Conservation (phyloP, 2,113 vertebrate genomes). For the Hemichromis elongatus region DNA sequence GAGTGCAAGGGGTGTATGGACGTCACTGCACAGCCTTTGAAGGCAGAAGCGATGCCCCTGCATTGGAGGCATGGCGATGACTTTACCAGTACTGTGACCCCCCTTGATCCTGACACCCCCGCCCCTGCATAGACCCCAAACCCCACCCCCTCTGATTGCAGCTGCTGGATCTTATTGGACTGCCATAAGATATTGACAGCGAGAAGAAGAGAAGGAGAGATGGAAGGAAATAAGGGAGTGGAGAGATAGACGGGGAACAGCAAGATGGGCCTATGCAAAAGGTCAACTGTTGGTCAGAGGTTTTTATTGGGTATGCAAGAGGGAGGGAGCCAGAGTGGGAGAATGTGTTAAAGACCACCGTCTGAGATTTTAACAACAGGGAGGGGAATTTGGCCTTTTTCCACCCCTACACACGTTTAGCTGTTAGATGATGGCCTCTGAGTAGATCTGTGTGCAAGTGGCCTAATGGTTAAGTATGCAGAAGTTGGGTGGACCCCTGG, state of each 20-base stretch:
- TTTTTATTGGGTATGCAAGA: conserved; percentile 73
- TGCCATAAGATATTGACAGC: background rate
- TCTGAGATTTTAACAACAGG: conserved; percentile 75
- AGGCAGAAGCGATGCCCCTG: conserved; percentile 66
- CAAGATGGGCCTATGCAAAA: conserved; percentile 46
- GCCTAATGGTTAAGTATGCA: background rate
- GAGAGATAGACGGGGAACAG: background rate
- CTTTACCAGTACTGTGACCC: conserved; percentile 78
- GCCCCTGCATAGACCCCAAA: background rate
- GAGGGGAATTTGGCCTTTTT: conserved; percentile 68
- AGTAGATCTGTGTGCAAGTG: background rate
- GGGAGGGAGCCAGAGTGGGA: conserved; percentile 61
- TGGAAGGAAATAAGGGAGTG: background rate
- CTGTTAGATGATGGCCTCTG: conserved; percentile 7
- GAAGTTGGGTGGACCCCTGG: background rate
- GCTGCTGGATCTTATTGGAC: conserved; percentile 69
- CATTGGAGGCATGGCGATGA: conserved; percentile 71
- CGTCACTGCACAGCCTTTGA: conserved; percentile 70
- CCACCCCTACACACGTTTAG: conserved; percentile 48
- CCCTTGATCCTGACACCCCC: conserved; percentile 61
- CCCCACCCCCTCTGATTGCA: conserved; percentile 38
- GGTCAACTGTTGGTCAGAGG: conserved; percentile 79
- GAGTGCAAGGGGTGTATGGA: conserved; percentile 42
- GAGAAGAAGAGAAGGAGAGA: conserved; percentile 5
- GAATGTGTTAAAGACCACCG: conserved; percentile 74